These are phyloP conservation scores for Limosa lapponica DNA, from an alignment of 2,797 vertebrate genomes.

Conservation along the genomic window DNA sequence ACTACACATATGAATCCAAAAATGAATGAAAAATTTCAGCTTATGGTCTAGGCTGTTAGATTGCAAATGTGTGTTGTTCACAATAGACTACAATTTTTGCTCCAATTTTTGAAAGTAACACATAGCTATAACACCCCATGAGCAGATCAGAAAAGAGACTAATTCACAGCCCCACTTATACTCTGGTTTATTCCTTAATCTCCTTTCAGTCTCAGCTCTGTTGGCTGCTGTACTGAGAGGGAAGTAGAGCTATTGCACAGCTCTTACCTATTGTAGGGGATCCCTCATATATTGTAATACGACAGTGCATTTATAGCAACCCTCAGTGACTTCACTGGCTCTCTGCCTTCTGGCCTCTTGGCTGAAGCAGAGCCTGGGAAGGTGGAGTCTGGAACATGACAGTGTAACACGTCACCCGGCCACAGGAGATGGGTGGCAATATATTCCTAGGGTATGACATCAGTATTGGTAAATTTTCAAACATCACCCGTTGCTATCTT, in stretches of 20 bases:
- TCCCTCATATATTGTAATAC: neutral
- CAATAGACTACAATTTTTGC: neutral
- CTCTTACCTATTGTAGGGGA: neutral
- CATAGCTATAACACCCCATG: neutral
- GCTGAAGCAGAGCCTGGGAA: neutral
- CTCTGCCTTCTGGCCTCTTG: neutral
- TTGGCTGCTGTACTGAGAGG: neutral
- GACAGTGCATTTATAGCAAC: neutral
- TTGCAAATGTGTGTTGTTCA: neutral
- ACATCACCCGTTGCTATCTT: neutral
- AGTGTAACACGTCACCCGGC: accelerated
- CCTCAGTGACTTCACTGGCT: neutral
- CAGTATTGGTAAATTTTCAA: neutral
- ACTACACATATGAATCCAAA: neutral
- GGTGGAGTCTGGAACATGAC: neutral
- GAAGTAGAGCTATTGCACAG: neutral
- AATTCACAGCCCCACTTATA: neutral
- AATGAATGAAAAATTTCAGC: neutral
- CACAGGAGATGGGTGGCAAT: accelerated
- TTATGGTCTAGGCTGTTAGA: neutral
- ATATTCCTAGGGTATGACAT: neutral
- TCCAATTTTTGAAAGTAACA: neutral
- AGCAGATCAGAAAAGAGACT: neutral
- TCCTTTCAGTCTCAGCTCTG: neutral
- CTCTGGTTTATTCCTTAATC: neutral